Conservation (phyloP, 2,113 vertebrate genomes). For the Lynx canadensis region DNA sequence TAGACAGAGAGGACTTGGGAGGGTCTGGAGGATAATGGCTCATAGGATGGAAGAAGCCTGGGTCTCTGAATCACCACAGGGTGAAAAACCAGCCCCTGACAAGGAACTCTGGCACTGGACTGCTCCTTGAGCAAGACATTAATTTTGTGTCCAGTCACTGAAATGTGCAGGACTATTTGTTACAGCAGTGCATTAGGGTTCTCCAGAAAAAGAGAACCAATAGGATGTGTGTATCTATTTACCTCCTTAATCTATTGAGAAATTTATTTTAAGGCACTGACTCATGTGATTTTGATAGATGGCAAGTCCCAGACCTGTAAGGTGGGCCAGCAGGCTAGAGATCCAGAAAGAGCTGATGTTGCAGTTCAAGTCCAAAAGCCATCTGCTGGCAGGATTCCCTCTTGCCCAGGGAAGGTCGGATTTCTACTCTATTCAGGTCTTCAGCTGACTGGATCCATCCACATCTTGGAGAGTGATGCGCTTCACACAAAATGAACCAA, state of each 20-base stretch:
- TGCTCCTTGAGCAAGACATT: background rate
- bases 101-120: background rate
- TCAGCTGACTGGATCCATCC: background rate
- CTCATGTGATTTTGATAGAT: background rate
- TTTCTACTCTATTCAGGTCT: background rate
- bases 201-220: background rate
- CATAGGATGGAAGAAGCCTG: background rate
- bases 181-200: background rate
- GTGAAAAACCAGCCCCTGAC: background rate
- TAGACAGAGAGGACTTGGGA: background rate
- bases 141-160: background rate
- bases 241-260: background rate
- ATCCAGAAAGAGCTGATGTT: background rate
- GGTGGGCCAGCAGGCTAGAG: background rate
- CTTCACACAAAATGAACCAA: background rate
- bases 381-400: background rate
- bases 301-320: background rate
- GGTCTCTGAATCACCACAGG: background rate
- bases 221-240: background rate
- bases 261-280: background rate
- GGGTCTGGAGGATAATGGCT: background rate
- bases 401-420: background rate
- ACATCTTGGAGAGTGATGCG: background rate
- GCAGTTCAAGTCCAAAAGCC: background rate
- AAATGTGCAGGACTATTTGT: background rate